Conservation (phyloP, 1,140 invertebrate species). For the Platyura marginata region DNA sequence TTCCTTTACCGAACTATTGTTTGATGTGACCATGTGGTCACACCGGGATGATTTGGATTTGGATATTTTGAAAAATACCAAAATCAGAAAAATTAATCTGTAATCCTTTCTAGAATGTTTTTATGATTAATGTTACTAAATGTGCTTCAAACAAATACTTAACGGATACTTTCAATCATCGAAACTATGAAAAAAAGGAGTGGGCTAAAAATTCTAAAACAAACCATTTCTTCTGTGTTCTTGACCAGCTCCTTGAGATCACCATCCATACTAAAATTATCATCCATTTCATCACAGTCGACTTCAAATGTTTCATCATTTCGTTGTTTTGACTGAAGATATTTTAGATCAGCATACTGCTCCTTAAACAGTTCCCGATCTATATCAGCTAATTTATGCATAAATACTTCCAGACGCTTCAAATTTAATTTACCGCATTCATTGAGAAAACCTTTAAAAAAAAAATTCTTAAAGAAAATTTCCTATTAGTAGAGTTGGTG, state of each 20-base stretch:
- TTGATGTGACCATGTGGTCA: no score
- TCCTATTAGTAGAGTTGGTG: constrained; percentile 6
- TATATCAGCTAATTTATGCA: constrained; percentile 54
- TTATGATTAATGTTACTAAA: no score
- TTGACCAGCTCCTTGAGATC: constrained; percentile 2
- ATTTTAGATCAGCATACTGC: constrained; percentile 67
- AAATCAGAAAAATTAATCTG: no score
- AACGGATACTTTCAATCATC: no score
- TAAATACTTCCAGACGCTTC: constrained; percentile 67
- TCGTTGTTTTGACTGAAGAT: constrained; percentile 58
- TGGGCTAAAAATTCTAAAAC: no score
- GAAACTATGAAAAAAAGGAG: no score
- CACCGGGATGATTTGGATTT: no score
- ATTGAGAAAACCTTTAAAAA: constrained; percentile 69
- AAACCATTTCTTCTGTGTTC: constrained; percentile 1
- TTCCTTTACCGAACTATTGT: no score
- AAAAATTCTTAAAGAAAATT: constrained; percentile 4
- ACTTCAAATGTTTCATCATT: constrained; percentile 29
- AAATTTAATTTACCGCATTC: constrained; percentile 74
- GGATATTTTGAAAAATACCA: no score
- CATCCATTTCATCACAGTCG: neutral
- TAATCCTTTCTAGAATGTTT: no score
- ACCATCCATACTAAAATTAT: neutral
- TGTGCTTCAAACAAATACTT: no score
- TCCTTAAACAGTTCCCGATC: constrained; percentile 77